Evolutionary conservation across 2,797 vertebrate species (phyloP).

Genomic region (Capromys pilorides): DNA sequence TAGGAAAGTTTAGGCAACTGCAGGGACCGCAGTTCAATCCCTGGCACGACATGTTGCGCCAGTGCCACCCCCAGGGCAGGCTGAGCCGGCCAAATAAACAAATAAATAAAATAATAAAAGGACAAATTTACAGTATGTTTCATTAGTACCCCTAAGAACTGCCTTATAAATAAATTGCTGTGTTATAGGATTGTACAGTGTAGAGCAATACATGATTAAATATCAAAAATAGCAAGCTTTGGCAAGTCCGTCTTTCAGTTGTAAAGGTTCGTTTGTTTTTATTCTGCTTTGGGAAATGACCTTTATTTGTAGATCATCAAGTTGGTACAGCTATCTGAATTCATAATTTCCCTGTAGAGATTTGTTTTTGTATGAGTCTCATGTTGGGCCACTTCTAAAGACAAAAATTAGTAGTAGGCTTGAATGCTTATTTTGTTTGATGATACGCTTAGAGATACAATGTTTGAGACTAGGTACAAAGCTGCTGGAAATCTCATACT

Average conservation of each 20-base stretch:
- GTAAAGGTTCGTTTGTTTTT: slow-evolving; percentile 13
- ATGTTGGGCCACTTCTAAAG: not conserved
- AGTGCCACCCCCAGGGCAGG: too few species aligned
- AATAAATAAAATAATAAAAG: too few species aligned
- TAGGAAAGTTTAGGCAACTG: too few species aligned
- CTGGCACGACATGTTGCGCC: too few species aligned
- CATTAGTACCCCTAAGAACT: slow-evolving; percentile 15
- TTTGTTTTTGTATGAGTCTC: not conserved
- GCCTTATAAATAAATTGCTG: slow-evolving; percentile 26
- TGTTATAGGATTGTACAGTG: not conserved
- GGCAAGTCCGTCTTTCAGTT: not conserved
- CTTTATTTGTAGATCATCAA: slow-evolving; percentile 7
- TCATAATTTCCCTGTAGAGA: not conserved
- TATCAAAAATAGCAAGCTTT: slow-evolving; percentile 10
- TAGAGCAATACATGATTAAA: not conserved
- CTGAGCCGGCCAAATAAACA: too few species aligned
- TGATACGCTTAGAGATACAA: not conserved
- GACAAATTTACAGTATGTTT: not conserved
- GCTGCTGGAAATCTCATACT: not conserved
- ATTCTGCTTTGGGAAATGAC: not conserved
- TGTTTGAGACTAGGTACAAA: not conserved
- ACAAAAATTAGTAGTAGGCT: not conserved
- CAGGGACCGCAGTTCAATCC: too few species aligned
- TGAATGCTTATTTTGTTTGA: not conserved
- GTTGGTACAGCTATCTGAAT: slow-evolving; percentile 33